Base-by-base conservation (phyloP, 2,797 vertebrate species). In the Chiroxiphia lanceolata region DNA sequence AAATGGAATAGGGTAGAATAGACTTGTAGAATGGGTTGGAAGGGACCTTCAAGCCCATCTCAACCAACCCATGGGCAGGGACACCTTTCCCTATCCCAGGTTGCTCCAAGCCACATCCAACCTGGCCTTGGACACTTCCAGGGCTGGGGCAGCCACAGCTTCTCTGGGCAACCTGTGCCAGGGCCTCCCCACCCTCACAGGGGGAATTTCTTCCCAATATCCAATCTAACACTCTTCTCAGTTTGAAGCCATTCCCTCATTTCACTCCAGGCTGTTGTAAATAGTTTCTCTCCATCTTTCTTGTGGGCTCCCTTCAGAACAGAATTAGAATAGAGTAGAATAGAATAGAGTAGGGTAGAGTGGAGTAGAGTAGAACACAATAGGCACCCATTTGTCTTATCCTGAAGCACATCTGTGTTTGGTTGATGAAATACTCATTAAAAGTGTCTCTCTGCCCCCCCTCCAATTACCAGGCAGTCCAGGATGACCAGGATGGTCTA, bases 31-130 rank as follows among this genome's bases (percentile, higher is more conserved):
- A 11, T 57, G 45, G 21, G 45, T 27, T 59, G 51, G 59, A 59
- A 65, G 7, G 10, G 11, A 16, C 13, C 4, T 59, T 47, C 65
- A 53, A 78, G 26, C 6, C 1, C 45, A 53, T 53, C 53, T 4
- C 13, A 6, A 53, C 38, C 25, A n/a, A 1, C 16, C 13, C n/a
- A 12, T 7, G 80, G 10, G 13, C 51, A 45, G 51, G 38, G 67
- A 65, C 26, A 36, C 18, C 26, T 72, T 3, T 26, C 53, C 8
- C 53, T 0, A 0, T 2, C 15, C 38, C 59, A 72, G 13, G 21
- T 0, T 27, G 18, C 40, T 84, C 53, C 74, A 3, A 65, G 9
- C 7, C n/a, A 29, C 0, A 0, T 19, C 51, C 53, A 72, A 0
- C 25, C 67, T 36, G 67, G 11, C 53, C 45, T 60, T 34, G 53